Evolutionary conservation across 1,140 invertebrate genomes (phyloP).

Genomic region (Neodiprion fabricii): DNA sequence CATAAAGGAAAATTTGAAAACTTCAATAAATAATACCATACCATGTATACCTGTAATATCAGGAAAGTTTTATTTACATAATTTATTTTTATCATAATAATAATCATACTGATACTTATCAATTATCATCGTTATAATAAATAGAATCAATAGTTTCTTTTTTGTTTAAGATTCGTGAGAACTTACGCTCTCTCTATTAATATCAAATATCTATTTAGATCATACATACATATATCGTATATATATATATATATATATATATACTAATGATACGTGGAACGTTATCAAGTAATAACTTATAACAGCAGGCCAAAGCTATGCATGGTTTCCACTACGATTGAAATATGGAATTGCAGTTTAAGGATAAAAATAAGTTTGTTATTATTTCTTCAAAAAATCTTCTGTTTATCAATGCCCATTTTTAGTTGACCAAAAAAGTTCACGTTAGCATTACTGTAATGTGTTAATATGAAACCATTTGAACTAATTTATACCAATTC

Average conservation of each 20-base stretch:
- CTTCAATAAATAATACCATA: no score
- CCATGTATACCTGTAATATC: background rate
- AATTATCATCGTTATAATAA: conserved; percentile 8
- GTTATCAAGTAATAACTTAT: conserved; percentile 6
- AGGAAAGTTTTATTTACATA: conserved; percentile 5
- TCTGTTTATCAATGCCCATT: no score
- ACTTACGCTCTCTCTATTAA: background rate
- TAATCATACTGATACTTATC: background rate
- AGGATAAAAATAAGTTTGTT: no score
- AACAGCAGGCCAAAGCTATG: background rate
- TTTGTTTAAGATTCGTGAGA: background rate
- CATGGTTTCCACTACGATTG: no score
- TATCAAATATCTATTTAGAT: conserved; percentile 13
- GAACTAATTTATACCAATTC: background rate
- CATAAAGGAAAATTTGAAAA: no score
- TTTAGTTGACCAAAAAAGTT: no score
- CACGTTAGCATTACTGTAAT: no score
- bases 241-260: background rate
- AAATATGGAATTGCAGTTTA: no score
- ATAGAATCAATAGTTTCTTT: conserved; percentile 3
- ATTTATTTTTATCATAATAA: conserved; percentile 1
- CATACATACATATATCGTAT: background rate
- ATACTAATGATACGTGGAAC: conserved; percentile 2
- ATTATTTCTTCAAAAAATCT: no score
- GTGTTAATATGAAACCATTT: no score